phyloP scores from a whole-genome alignment of 2,113 vertebrate genomes.

The Calidris pygmaea region DNA sequence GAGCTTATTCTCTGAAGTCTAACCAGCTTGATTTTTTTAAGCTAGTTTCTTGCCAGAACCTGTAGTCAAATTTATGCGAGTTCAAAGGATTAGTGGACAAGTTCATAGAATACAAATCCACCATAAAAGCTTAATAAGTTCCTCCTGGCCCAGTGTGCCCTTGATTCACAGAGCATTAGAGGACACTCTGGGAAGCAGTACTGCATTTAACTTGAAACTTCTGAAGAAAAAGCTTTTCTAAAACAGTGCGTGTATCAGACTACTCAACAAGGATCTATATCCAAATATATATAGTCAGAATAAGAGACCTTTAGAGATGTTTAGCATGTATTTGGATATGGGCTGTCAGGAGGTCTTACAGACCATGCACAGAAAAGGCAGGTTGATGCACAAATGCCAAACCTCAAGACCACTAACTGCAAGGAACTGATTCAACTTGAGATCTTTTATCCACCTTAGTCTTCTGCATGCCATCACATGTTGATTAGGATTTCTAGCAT shows the following conservation, averaged over 20 bases:
- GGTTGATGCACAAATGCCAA: background rate
- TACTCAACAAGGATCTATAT: background rate
- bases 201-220: background rate
- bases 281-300: background rate
- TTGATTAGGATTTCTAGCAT: background rate
- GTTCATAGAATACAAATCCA: background rate
- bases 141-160: background rate
- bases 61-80: fast-evolving
- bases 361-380: background rate
- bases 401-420: background rate
- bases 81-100: background rate
- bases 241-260: background rate
- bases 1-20: background rate
- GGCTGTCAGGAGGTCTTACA: background rate
- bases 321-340: background rate
- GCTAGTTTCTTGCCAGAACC: background rate
- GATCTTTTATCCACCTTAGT: background rate
- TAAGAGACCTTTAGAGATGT: background rate
- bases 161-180: background rate
- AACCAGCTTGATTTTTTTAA: background rate
- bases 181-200: background rate
- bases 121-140: background rate
- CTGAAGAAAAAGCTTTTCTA: background rate
- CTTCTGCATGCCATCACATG: background rate
- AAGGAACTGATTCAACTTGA: background rate